A percentile compares a stretch with the other conserved stretches of the same genome.
Evolutionary conservation across 1,140 invertebrate genomes (phyloP).

Genomic region (Drosophila grimshawi): DNA sequence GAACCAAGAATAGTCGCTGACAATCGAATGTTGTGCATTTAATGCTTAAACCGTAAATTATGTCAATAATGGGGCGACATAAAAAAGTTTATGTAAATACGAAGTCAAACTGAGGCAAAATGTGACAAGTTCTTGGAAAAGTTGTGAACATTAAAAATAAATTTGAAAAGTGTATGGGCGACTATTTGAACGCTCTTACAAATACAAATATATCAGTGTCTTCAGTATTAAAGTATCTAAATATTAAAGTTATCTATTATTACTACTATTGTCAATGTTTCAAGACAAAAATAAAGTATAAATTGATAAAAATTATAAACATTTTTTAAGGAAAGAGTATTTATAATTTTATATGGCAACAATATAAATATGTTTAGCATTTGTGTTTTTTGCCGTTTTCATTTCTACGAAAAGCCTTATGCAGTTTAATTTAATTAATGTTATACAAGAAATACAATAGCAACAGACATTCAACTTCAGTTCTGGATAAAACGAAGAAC

Average conservation of each 20-base stretch:
- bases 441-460: conserved; percentile 24
- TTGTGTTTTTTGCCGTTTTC: background rate
- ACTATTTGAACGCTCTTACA: conserved; percentile 9
- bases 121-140: conserved; percentile 69
- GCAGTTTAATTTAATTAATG: conserved; percentile 53
- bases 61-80: conserved; percentile 66
- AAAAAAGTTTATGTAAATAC: conserved; percentile 56
- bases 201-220: background rate
- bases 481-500: conserved; percentile 59
- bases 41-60: conserved; percentile 63
- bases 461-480: conserved; percentile 33
- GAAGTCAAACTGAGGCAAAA: conserved; percentile 54
- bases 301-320: background rate
- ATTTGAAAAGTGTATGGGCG: background rate
- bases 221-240: background rate
- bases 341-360: background rate
- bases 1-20: conserved; percentile 46
- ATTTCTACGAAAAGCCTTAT: conserved; percentile 54
- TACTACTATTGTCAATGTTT: too few species aligned
- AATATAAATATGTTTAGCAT: background rate
- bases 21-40: conserved; percentile 43
- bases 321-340: conserved; percentile 7
- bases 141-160: conserved; percentile 38
- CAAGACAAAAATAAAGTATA: background rate
- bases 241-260: background rate